A percentile compares a stretch with the other conserved stretches of the same genome.
Evolutionary conservation across 1,140 invertebrate species (phyloP).

Genomic region (Harlomillsia oculata): DNA sequence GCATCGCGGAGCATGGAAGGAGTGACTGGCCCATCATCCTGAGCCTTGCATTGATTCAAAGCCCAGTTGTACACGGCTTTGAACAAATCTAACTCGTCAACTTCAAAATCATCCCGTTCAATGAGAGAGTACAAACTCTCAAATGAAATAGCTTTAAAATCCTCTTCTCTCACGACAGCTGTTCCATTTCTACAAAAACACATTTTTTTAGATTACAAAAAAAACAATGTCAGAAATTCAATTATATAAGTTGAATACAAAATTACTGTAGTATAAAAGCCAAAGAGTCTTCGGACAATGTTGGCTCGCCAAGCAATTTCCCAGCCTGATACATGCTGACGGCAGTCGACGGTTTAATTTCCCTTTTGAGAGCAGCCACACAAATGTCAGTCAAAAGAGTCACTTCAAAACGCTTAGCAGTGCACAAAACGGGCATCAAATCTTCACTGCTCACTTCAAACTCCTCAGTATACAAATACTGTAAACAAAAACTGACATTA

Average conservation of each 20-base stretch:
- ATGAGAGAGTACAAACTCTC: slow-evolving; percentile 17
- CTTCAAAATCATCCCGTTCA: slow-evolving; percentile 23
- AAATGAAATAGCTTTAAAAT: slow-evolving; percentile 14
- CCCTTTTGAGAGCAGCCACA: slow-evolving; percentile 16
- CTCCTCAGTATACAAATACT: slow-evolving; percentile 22
- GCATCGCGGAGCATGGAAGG: too few species aligned
- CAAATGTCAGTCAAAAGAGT: slow-evolving; percentile 17
- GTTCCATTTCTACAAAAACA: slow-evolving; percentile 8
- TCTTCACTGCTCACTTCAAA: slow-evolving; percentile 21
- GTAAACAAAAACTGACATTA: background rate
- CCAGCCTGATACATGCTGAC: slow-evolving; percentile 23
- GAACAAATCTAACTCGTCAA: slow-evolving; percentile 17
- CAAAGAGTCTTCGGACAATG: slow-evolving; percentile 19
- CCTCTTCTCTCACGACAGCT: slow-evolving; percentile 19
- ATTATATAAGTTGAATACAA: background rate
- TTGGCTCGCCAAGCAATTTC: slow-evolving; percentile 14
- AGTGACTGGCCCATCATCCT: too few species aligned
- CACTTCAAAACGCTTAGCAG: slow-evolving; percentile 22
- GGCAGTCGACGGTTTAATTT: slow-evolving; percentile 18
- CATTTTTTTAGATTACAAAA: too few species aligned
- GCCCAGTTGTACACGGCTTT: slow-evolving; percentile 10
- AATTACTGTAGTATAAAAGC: slow-evolving; percentile 19
- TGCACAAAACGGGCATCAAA: slow-evolving; percentile 22
- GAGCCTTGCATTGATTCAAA: background rate
- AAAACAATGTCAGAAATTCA: too few species aligned